Evolutionary conservation across 2,888 invertebrate genomes (phyloP).

Genomic region (Sturmia bella): DNA sequence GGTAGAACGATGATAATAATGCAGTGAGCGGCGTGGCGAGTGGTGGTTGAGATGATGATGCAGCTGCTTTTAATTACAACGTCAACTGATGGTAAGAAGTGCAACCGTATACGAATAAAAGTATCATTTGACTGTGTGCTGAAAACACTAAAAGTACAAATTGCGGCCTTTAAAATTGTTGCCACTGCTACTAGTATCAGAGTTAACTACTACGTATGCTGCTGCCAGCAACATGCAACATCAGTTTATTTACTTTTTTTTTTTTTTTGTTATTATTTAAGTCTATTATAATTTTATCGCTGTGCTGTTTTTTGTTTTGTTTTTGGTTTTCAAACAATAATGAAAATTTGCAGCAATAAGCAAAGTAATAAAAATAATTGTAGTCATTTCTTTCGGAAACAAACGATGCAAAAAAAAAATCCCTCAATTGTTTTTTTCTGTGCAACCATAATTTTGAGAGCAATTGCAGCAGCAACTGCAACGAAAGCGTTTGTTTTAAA

Average conservation of each 20-base stretch:
- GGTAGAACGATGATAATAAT: constrained; percentile 12
- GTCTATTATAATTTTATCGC: constrained; percentile 44
- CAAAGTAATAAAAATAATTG: constrained; percentile 58
- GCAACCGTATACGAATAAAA: neutral
- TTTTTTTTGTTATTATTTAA: constrained; percentile 6
- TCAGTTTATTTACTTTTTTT: constrained; percentile 14
- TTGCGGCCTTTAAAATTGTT: constrained; percentile 25
- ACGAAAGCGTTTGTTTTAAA: neutral
- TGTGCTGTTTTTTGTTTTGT: constrained; percentile 15
- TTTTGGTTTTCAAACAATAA: constrained; percentile 22
- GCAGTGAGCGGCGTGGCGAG: neutral
- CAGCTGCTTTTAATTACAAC: constrained; percentile 65
- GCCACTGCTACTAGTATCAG: constrained; percentile 13
- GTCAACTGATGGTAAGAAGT: constrained; percentile 40
- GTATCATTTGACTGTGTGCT: neutral
- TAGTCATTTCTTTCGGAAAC: constrained; percentile 24
- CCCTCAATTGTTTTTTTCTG: neutral
- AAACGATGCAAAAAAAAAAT: neutral
- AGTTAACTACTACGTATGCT: neutral
- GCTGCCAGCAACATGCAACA: constrained; percentile 27
- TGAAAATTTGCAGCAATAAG: constrained; percentile 57
- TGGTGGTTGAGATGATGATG: neutral
- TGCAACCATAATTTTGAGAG: constrained; percentile 2
- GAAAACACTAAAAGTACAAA: constrained; percentile 6
- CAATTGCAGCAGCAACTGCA: constrained; percentile 2